A percentile compares a stretch with the other conserved stretches of the same genome.
Conservation (phyloP, 53 echinoderm and acorn worm species). For the Antedon mediterranea region DNA sequence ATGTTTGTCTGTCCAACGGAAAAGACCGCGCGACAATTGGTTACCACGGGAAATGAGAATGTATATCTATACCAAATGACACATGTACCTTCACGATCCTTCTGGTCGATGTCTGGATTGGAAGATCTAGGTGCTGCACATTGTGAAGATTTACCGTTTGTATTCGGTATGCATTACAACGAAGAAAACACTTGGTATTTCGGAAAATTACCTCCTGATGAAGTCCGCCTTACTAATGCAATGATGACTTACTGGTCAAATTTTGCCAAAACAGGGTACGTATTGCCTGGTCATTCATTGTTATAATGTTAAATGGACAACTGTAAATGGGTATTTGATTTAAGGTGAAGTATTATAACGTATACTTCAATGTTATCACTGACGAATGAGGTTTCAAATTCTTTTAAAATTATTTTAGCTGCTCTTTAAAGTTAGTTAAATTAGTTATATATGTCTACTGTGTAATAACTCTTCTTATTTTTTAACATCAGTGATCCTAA, state of each 20-base stretch:
- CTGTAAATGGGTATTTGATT: no score
- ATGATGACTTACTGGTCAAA: background rate
- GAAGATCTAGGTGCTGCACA: background rate
- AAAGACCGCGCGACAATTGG: background rate
- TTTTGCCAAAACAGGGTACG: background rate
- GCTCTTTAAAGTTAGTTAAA: no score
- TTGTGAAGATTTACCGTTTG: background rate
- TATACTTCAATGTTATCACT: no score
- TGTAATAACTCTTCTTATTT: no score
- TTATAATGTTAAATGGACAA: no score
- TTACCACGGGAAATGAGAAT: background rate
- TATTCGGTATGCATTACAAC: background rate
- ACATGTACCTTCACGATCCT: background rate
- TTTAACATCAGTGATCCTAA: background rate
- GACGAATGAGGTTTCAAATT: no score
- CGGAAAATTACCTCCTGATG: background rate
- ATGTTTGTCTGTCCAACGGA: background rate
- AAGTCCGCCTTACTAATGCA: background rate
- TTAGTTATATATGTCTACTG: no score
- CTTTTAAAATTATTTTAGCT: no score
- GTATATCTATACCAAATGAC: background rate
- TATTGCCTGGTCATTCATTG: no score
- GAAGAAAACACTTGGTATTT: background rate
- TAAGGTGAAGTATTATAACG: no score
- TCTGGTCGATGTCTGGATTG: background rate